Evolutionary conservation across 2,113 vertebrate species (phyloP), one percentile per base, ranked within the genome.

Genomic region (Anolis carolinensis): DNA sequence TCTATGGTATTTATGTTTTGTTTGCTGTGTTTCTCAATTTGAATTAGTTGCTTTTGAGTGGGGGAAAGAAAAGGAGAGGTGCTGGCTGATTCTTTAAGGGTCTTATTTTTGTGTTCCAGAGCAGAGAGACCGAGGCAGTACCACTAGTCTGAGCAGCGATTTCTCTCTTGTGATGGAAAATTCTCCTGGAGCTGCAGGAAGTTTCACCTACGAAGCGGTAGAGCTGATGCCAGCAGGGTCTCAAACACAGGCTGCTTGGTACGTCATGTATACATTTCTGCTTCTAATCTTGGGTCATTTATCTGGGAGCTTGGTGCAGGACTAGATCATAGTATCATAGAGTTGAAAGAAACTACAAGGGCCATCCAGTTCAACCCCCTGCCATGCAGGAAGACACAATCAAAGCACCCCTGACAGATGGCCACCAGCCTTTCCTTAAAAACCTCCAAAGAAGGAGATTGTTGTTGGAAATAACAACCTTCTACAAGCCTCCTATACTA

Each of bases 141-240:
- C 97, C 90, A 99, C 98, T 68, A 99, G 98, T 90, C 96, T 99
- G 86, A 98, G 98, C 96, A 99, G 99, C 0, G 98, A 98, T 91
- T 99, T 99, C 91, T 99, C 98, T 70, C 96, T 99, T 55, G 97
- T 98, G 88, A 97, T 97, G 83, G 99, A 99, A 90, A 98, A 97
- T 73, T 96, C 96, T 5, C 96, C 96, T 20, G 95, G 97, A 81
- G 96, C 95, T 1, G 89, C 95, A 39, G 97, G 97, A 92, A 97
- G 97, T 89, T 95, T 97, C 89, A 96, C 94, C 79, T 97, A 95
- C 3, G 98, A 99, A 91, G 83, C 95, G 1, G 93, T 97, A 91
- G 98, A 99, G 89, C 94, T 96, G 81, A 95, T 97, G 90, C 95
- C 95, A 77, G 92, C 95, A 84, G 98, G 97, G 85, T 87, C 96